Evolutionary conservation across 2,113 vertebrate genomes (phyloP), one percentile per base, ranked within the genome.

Genomic region (Tricholaema leucomelas): DNA sequence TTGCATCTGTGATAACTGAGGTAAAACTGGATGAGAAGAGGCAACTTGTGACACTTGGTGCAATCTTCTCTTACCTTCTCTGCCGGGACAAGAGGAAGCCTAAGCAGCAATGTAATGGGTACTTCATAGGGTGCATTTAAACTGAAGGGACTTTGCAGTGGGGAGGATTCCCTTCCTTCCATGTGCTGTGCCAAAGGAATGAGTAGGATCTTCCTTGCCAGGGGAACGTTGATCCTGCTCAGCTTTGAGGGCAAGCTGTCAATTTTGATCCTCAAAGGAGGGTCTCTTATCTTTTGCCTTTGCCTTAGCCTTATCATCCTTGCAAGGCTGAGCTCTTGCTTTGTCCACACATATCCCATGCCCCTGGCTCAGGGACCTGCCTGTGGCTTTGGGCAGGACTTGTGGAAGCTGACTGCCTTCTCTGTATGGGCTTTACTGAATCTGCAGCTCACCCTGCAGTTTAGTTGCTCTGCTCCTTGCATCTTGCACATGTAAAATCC

Each of bases 271-370:
- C 21, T 17, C 54, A 70, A 24, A 92, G 54, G 14, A 52, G 69
- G 17, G 21, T 50, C 9, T 65, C 14, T 65, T 58, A n/a, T 13
- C 14, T 83, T 85, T 59, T 85, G 14, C 17, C 48, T 77, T 40
- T 61, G 44, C 64, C 64, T 88, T 66, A 20, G 44, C 64, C 64
- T 88, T 66, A 20, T 30, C 56, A 77, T 55, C 50, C 10, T 33
- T 66, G 56, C 16, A 40, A 50, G 40, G 60, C n/a, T 4, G 9
- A 80, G 50, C 30, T 90, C 30, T 66, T 61, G 15, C 25, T 88
- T 50, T 28, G 4, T 63, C 52, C 92, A 46, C 25, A 33, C 46
- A 17, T 0, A 0, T 70, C 70, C 46, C 12, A 8, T 33, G 44
- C 27, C 12, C 36, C 19, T 0, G 0, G 3, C 50, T 46, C 30